Evolutionary conservation across 2,888 invertebrate genomes (phyloP), one percentile per base, ranked within the genome.

Genomic region (Coleophora deauratella): DNA sequence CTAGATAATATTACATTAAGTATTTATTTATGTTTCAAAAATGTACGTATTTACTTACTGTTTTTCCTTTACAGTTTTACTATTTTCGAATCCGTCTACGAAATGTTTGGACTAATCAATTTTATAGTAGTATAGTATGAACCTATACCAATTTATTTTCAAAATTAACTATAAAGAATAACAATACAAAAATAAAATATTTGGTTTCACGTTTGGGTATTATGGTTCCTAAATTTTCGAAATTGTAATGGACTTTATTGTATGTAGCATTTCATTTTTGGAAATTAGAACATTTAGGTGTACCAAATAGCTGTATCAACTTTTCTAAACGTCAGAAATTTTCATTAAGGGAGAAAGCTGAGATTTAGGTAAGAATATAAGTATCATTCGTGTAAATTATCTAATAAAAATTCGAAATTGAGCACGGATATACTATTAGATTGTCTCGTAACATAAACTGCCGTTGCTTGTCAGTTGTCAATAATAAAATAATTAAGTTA

Each of bases 141-240:
- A n/a, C n/a, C 72, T 73, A 64, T 72, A 72, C 73, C 65, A 74
- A 73, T 66, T 82, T 80, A 81, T 80, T 82, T 85, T 82, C 82
- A 80, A 82, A 85, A 84, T 81, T 81, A 73, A 72, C 66, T 76
- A 80, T 73, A 21, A 21, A 4, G 21, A 21, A 21, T 73, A 70
- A 70, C 61, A 66, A 66, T 65, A 65, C n/a, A 66, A 67, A 74
- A 65, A 64, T 54, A 59, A 60, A 63, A 77, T 77, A 72, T 81
- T 84, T 59, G 75, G 80, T 82, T 84, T 72, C 81, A 79, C 76
- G 76, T 85, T 84, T 81, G 82, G 85, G 85, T 85, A 84, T 85
- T 85, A 84, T 81, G 84, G 85, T 85, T 85, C 85, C 85, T 85
- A 85, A 85, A 84, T 85, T 84, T 82, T 85, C 82, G 80, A 85